phyloP scores from a whole-genome alignment of 2,113 vertebrate species.

The Melozone crissalis region DNA sequence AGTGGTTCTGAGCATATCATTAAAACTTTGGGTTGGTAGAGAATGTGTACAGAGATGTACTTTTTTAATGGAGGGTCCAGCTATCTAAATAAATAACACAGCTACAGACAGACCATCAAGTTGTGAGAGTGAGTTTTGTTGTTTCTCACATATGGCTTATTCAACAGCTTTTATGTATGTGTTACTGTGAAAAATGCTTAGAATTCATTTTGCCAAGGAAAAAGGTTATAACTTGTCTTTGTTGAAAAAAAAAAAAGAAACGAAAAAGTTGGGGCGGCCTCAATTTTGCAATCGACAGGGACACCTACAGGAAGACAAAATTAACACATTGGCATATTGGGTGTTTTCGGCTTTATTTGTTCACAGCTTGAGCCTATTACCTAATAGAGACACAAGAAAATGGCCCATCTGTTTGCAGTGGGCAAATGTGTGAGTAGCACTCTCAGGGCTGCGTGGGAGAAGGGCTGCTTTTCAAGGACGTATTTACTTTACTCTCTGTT shows the following conservation, averaged over 20 bases:
- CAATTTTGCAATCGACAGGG: conserved; percentile 49
- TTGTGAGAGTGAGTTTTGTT: neutral
- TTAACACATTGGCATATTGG: conserved; percentile 68
- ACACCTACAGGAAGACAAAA: conserved; percentile 65
- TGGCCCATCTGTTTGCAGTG: conserved; percentile 68
- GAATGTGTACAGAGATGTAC: neutral
- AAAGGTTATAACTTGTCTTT: neutral
- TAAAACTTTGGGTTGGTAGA: neutral
- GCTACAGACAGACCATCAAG: neutral
- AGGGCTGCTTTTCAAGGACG: conserved; percentile 57
- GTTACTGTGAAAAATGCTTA: neutral
- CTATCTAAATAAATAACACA: neutral
- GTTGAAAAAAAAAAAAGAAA: neutral
- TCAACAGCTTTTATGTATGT: neutral
- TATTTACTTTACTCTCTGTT: conserved; percentile 68
- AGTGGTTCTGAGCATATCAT: neutral
- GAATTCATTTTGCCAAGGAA: neutral
- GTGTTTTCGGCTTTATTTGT: conserved; percentile 71
- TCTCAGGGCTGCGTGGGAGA: conserved; percentile 59
- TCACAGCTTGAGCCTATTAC: conserved; percentile 72
- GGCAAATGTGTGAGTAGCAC: conserved; percentile 59
- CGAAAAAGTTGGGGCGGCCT: neutral
- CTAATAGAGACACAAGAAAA: conserved; percentile 71
- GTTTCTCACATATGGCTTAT: neutral
- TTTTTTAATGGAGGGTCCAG: neutral